Evolutionary conservation across 2,888 invertebrate genomes (phyloP), one percentile per base, ranked within the genome.

Genomic region (Myopa tessellatipennis): DNA sequence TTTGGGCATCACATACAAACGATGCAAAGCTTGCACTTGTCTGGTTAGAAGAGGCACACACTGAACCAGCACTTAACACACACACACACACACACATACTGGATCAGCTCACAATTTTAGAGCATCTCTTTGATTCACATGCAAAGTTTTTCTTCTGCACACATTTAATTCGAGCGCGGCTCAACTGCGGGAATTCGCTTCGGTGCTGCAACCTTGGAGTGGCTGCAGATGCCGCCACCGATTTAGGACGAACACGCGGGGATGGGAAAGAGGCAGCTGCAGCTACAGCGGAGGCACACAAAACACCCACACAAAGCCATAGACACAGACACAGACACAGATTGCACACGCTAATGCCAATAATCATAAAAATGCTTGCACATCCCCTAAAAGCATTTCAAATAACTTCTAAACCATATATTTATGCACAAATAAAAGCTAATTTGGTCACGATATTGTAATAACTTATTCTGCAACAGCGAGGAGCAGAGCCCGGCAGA

Each of bases 381-480:
- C 16, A 36, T 60, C 60, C 70, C 34, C 71, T 6, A 3, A 38
- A 60, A 18, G 58, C 71, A 71, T 36, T 60, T 34, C 71, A n/a
- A 55, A 71, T 60, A 58, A 58, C 71, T 58, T 60, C 60, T 18
- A 71, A 60, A 40, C 16, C 60, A 38, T 60, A 40, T 71, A 58
- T 71, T 71, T 58, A 58, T 55, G 60, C 58, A 60, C 71, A 58
- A 71, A 71, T 71, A 58, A 60, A 55, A 34, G 58, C 71, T 18
- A 71, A 71, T 58, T 58, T 71, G 60, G 60, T 71, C 71, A 71
- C 71, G 71, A 71, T 40, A 71, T 71, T 18, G 71, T 60, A 58
- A 71, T 71, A 71, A 60, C 71, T 58, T 38, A 69, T 36, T 60
- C 55, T 6, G 58, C 14, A 36, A 55, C 38, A 12, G 38, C 58